Base-by-base conservation (phyloP, 53 echinoderm and acorn worm species). In the Actinopyga echinites region DNA sequence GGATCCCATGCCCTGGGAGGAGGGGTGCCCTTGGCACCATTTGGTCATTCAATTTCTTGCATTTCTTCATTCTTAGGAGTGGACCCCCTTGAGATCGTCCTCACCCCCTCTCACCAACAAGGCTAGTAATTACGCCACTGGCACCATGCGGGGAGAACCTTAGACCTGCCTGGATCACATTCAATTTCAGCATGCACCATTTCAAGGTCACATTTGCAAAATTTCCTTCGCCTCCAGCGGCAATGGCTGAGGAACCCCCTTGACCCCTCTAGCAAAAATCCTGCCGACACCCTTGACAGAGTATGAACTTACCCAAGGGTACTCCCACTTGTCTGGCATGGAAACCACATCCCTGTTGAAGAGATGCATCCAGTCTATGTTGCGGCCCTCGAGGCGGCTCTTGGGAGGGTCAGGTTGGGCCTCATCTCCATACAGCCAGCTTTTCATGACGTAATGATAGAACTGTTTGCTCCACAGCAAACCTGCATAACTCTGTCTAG, bases 281-380 rank as follows among this genome's bases (percentile, higher is more conserved):
- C 32, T 49, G 13, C 17, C 2, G 2, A 0, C 15, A 1, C 13
- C 2, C 17, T 4, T 75, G 2, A 49, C 17, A 0, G 0, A 0
- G 22, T 31, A 7, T 32, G 0, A 30, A 35, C 92, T 83, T 74
- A 96, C 96, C 96, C 96, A 96, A 15, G 96, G 96, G 56, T 96
- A 96, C 56, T 96, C 96, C 96, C 96, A 96, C 62, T 96, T 96
- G 62, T 96, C 96, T 26, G 96, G 96, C 96, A 93, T 96, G 4
- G 96, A 96, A 29, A 96, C 87, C 34, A 96, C 83, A 75, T 96
- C 96, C 83, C 92, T 93, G 74, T 96, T 96, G 74, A 93, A 92
- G 12, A 96, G 88, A 84, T 96, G 96, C 61, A 92, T 93, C 93
- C 96, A 93, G 12, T 96, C 93, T 8, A 67, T 49, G 52, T 96